These are phyloP conservation scores for Drosophila kambysellisi DNA, from an alignment of 2,888 invertebrate species.

Conservation along the genomic window DNA sequence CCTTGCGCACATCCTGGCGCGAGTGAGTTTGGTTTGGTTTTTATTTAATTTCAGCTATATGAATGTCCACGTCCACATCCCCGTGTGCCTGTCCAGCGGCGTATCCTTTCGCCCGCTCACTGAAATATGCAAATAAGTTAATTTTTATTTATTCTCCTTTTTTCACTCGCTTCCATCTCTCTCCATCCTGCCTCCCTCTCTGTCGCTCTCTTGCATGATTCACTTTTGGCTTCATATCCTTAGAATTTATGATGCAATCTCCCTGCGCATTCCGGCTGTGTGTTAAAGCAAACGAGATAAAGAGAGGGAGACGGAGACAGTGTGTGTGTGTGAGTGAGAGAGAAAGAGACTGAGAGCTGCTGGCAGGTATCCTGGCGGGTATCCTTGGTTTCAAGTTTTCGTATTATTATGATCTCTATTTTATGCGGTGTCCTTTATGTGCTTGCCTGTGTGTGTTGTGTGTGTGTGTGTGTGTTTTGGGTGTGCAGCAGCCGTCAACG, in stretches of 20 bases:
- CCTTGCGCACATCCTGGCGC: slow-evolving; percentile 63
- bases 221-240: slow-evolving; percentile 64
- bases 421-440: slow-evolving; percentile 61
- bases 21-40: slow-evolving; percentile 59
- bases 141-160: slow-evolving; percentile 71
- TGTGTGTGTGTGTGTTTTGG: slow-evolving; percentile 28
- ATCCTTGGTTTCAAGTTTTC: slow-evolving; percentile 78
- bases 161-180: slow-evolving; percentile 10
- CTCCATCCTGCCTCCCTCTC: slow-evolving; percentile 1
- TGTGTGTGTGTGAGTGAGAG: background rate
- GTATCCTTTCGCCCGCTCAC: slow-evolving; percentile 71
- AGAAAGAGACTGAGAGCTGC: slow-evolving; percentile 19
- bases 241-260: slow-evolving; percentile 81
- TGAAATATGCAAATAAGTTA: slow-evolving; percentile 81
- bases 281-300: slow-evolving; percentile 1
- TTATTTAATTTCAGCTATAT: slow-evolving; percentile 68
- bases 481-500: slow-evolving; percentile 65
- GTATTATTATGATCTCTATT: slow-evolving; percentile 77
- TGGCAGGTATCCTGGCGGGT: slow-evolving; percentile 74
- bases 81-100: slow-evolving; percentile 42
- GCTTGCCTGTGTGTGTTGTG: slow-evolving; percentile 37
- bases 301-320: slow-evolving; percentile 14
- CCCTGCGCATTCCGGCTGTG: slow-evolving; percentile 56
- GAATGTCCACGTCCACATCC: slow-evolving; percentile 46
- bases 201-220: slow-evolving; percentile 56